A percentile compares a stretch with the other conserved stretches of the same genome.
Evolutionary conservation across 2,797 vertebrate genomes (phyloP).

Genomic region (Caiman crocodilus): DNA sequence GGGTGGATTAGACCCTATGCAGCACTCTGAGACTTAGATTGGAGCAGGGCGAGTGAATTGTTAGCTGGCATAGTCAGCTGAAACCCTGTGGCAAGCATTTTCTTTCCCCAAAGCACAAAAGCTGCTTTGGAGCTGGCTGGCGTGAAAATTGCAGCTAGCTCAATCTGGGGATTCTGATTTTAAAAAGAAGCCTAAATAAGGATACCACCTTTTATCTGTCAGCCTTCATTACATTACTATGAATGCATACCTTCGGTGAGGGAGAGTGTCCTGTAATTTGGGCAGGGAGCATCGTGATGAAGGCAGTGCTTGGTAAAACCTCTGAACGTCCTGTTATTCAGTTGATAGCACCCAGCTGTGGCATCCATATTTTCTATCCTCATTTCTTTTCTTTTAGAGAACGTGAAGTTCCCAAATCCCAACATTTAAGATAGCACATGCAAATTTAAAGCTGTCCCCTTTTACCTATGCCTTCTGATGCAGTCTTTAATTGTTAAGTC

Average conservation of each 20-base stretch:
- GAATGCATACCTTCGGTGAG: neutral
- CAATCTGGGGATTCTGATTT: neutral
- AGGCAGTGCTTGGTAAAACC: fast-evolving
- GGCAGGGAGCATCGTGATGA: too few species aligned
- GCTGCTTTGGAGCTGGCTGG: neutral
- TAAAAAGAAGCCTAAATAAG: too few species aligned
- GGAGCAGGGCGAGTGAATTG: neutral
- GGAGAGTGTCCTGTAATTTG: neutral
- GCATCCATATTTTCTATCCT: too few species aligned
- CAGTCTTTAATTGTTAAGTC: neutral
- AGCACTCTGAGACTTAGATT: neutral
- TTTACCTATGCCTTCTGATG: neutral
- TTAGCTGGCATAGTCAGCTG: too few species aligned
- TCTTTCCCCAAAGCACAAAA: neutral
- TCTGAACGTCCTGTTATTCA: too few species aligned
- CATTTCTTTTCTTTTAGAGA: neutral
- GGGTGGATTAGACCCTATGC: neutral
- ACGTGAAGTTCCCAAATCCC: fast-evolving
- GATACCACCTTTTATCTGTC: neutral
- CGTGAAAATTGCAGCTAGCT: neutral
- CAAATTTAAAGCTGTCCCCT: neutral
- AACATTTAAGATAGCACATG: neutral
- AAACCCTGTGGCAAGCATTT: neutral
- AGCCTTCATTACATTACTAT: fast-evolving
- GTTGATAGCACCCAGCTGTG: too few species aligned